These are phyloP conservation scores for Hypomesus transpacificus DNA, from an alignment of 2,113 vertebrate genomes.

Conservation along the genomic window DNA sequence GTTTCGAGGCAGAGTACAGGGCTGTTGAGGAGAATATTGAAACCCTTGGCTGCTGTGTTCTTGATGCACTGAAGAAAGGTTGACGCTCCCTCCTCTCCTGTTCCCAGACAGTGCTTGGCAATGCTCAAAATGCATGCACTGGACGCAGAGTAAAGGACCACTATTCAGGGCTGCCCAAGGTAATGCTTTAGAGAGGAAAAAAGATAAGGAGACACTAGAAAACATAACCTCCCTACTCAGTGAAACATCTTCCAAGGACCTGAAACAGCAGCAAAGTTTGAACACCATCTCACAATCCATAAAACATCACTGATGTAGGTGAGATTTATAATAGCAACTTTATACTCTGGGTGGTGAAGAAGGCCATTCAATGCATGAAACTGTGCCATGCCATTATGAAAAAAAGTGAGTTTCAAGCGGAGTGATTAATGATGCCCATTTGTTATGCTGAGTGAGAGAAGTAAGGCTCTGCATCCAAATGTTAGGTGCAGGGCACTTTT, in stretches of 20 bases:
- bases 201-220: background rate
- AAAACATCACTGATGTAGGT: background rate
- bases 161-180: too few species aligned
- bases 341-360: slow-evolving; percentile 18
- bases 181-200: too few species aligned
- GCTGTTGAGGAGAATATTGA: slow-evolving; percentile 36
- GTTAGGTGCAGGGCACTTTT: slow-evolving; percentile 53
- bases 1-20: slow-evolving; percentile 33
- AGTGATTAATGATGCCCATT: slow-evolving; percentile 66
- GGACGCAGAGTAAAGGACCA: too few species aligned
- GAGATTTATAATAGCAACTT: slow-evolving; percentile 7
- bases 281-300: background rate
- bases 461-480: slow-evolving; percentile 58
- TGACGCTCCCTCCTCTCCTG: too few species aligned
- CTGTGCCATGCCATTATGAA: slow-evolving; percentile 33
- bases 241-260: slow-evolving; percentile 13
- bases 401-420: slow-evolving; percentile 54
- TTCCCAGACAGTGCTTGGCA: too few species aligned
- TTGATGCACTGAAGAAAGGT: too few species aligned
- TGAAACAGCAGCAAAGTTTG: background rate
- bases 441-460: slow-evolving; percentile 53
- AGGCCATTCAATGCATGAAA: slow-evolving; percentile 17
- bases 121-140: too few species aligned
- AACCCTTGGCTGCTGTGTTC: slow-evolving; percentile 23
- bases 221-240: slow-evolving; percentile 16